A percentile compares a stretch with the other conserved stretches of the same genome.
phyloP scores from a whole-genome alignment of 2,113 vertebrate genomes.

The Pipa parva region DNA sequence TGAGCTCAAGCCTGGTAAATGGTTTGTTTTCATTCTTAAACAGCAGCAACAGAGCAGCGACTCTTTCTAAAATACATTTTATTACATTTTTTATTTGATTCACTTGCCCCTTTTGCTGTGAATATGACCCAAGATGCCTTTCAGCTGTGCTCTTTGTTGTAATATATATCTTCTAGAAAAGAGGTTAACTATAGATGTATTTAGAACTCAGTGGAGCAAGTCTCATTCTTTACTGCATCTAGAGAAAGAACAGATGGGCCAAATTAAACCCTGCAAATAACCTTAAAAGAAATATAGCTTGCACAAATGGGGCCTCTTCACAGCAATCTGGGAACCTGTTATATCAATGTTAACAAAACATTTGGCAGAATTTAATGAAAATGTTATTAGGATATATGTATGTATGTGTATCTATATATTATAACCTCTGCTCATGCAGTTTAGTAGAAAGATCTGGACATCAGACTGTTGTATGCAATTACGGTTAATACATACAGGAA shows the following conservation, averaged over 20 bases:
- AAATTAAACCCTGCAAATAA: constrained; percentile 33
- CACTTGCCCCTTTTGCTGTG: constrained; percentile 17
- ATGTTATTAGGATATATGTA: background rate
- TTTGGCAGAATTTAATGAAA: background rate
- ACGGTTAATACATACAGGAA: background rate
- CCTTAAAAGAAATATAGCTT: constrained; percentile 38
- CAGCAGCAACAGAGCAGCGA: constrained; percentile 4
- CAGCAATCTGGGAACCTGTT: constrained; percentile 9
- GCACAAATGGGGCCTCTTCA: constrained; percentile 28
- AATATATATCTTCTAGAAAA: constrained; percentile 8
- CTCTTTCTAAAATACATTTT: constrained; percentile 33
- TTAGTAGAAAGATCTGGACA: constrained; percentile 6
- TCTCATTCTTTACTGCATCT: constrained; percentile 23
- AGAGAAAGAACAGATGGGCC: constrained; percentile 30
- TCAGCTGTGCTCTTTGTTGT: background rate
- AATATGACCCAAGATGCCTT: constrained; percentile 22
- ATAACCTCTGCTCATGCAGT: background rate
- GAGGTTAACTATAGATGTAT: constrained; percentile 21
- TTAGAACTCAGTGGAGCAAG: constrained; percentile 25
- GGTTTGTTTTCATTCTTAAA: constrained; percentile 18
- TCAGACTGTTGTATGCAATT: background rate
- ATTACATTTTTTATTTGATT: constrained; percentile 33
- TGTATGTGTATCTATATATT: too few relatives aligned
- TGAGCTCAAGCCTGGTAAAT: constrained; percentile 19
- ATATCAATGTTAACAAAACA: constrained; percentile 13